Percentiles rank a stretch among this genome's conserved stretches.
phyloP scores from a whole-genome alignment of 2,113 vertebrate genomes.

The Lamprotornis superbus region DNA sequence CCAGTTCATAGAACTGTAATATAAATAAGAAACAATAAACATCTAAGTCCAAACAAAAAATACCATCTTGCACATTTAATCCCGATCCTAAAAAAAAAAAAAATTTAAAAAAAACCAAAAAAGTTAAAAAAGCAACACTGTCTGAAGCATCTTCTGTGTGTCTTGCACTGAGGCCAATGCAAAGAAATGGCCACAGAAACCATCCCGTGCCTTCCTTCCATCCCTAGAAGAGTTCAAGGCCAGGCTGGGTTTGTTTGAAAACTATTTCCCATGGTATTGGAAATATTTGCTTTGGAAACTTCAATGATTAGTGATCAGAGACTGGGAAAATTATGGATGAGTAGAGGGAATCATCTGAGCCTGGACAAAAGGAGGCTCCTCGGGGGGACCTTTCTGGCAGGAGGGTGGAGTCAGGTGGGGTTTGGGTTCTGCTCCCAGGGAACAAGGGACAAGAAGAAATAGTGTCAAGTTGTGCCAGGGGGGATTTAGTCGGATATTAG shows the following conservation, averaged over 20 bases:
- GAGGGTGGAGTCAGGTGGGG: no score
- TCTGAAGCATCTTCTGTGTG: not conserved
- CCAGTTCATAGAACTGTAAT: no score
- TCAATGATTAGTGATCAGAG: not conserved
- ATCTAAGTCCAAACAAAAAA: no score
- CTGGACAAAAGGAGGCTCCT: not conserved
- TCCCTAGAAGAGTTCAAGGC: not conserved
- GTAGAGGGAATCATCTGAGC: not conserved
- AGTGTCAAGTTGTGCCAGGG: no score
- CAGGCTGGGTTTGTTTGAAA: not conserved
- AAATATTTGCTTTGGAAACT: not conserved
- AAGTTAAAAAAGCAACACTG: no score
- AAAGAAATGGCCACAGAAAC: not conserved
- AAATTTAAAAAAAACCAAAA: no score
- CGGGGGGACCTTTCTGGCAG: not conserved
- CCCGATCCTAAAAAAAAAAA: no score
- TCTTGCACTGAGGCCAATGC: not conserved
- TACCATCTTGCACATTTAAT: no score
- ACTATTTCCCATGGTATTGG: rapidly evolving
- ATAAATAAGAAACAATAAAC: no score
- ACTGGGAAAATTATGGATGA: not conserved
- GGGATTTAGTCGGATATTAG: not conserved
- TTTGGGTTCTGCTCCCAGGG: not conserved
- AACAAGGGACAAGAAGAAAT: not conserved
- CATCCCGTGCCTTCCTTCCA: not conserved